Percentiles rank a stretch among this genome's conserved stretches.
These are phyloP conservation scores for Ctenopoma kingsleyae DNA, from an alignment of 2,797 vertebrate genomes.

Conservation along the genomic window DNA sequence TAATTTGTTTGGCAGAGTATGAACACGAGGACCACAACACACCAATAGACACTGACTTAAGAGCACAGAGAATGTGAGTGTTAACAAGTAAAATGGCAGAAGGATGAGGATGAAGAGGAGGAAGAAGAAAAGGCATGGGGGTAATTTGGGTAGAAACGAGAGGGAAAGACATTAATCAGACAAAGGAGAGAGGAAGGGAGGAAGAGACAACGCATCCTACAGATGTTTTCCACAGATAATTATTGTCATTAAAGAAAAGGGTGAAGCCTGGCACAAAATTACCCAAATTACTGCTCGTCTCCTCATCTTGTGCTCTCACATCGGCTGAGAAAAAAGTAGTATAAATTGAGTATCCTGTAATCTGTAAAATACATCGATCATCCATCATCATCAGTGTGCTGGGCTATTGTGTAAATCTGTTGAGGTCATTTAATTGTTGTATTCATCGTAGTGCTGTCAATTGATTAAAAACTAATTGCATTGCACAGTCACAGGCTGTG, in stretches of 20 bases:
- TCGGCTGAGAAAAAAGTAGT: slow-evolving; percentile 32
- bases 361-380: slow-evolving; percentile 48
- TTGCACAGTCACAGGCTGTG: too few species aligned
- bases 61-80: background rate
- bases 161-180: slow-evolving; percentile 52
- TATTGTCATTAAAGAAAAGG: slow-evolving; percentile 74
- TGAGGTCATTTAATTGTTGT: slow-evolving; percentile 36
- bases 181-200: slow-evolving; percentile 32
- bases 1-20: slow-evolving; percentile 15
- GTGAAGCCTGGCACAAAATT: slow-evolving; percentile 53
- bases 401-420: slow-evolving; percentile 32
- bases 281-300: slow-evolving; percentile 69
- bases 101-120: slow-evolving; percentile 7
- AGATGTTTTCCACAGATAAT: slow-evolving; percentile 76
- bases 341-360: slow-evolving; percentile 52
- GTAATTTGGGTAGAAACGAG: slow-evolving; percentile 37
- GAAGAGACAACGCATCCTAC: slow-evolving; percentile 43
- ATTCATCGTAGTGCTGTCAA: slow-evolving; percentile 4
- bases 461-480: too few species aligned
- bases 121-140: slow-evolving; percentile 13
- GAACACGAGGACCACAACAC: background rate
- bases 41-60: slow-evolving; percentile 13
- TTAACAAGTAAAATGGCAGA: background rate
- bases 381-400: slow-evolving; percentile 20
- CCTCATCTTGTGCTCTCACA: slow-evolving; percentile 38